Evolutionary conservation across 2,797 vertebrate species (phyloP), one percentile per base, ranked within the genome.

Genomic region (Pteropus rufus): DNA sequence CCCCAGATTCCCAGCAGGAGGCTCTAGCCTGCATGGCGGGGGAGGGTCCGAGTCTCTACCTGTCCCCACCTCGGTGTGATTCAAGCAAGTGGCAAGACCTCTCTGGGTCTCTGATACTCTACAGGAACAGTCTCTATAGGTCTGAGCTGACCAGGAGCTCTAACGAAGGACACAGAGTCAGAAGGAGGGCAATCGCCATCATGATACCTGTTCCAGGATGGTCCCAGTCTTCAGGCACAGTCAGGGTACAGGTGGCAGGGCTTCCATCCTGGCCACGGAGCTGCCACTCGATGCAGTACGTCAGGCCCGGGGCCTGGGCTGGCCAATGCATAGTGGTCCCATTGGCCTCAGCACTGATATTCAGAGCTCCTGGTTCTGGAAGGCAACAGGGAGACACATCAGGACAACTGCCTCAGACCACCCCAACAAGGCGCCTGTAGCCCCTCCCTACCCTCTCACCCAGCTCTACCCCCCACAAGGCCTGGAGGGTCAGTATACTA

Each of bases 201-300:
- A 14, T 4, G 0, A 9, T 67, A 97, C 97, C 96, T 3, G 10
- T 65, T 62, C 73, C 44, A 3, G 24, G 73, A 2, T 1, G 10
- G n/a, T 84, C 92, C 2, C 1, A 6, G 1, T 96, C 85, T 2
- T 3, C 7, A 11, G 97, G 76, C 0, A 10, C 6, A 1, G 0
- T 26, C 21, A 0, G n/a, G 7, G 0, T 0, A 41, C 98, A 98
- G 2, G 1, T 0, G 0, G 76, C 56, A 0, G 0, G 10, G 2
- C 5, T 9, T 0, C 6, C 0, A 0, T 49, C 16, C 29, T 10
- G 87, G 0, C 0, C 49, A 18, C 60, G 73, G 0, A 1, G 49
- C 80, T 97, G 98, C 95, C 95, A 97, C 95, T 98, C 98, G 0
- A 98, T 94, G 97, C 98, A 99, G 60, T 97, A 98, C 0, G 21